A percentile compares a stretch with the other conserved stretches of the same genome.
Evolutionary conservation across 2,797 vertebrate species (phyloP).

Genomic region (Eutrigla gurnardus): DNA sequence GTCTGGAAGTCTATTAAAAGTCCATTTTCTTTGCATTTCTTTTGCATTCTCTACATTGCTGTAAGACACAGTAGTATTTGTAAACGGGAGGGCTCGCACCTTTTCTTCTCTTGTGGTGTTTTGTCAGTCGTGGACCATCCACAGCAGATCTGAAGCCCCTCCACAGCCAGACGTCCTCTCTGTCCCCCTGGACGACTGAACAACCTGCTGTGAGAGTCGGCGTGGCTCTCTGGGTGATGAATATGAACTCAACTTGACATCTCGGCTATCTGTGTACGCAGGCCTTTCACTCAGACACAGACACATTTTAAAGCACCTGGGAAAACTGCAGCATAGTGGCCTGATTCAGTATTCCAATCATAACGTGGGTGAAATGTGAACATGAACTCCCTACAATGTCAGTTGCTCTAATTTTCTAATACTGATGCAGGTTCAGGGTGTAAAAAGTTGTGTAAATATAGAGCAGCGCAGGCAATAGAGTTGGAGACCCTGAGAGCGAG

Average conservation of each 20-base stretch:
- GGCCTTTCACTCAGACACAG: conserved; percentile 6
- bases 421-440: no score
- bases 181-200: conserved; percentile 6
- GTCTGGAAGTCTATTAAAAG: conserved; percentile 54
- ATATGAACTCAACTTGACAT: conserved; percentile 34
- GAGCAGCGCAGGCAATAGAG: no score
- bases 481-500: neutral
- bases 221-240: conserved; percentile 22
- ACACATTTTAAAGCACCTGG: conserved; percentile 3
- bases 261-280: conserved; percentile 15
- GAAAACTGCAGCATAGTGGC: neutral
- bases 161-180: no score
- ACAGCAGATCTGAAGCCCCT: conserved; percentile 48
- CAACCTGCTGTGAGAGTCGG: conserved; percentile 22
- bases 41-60: conserved; percentile 15
- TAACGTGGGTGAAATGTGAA: neutral
- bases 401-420: neutral
- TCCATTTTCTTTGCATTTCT: conserved; percentile 44
- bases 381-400: neutral
- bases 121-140: conserved; percentile 33
- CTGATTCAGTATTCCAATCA: no score
- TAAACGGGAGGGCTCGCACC: conserved; percentile 1
- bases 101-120: conserved; percentile 17
- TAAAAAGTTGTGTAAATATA: neutral
- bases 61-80: conserved; percentile 28